phyloP scores from a whole-genome alignment of 1,140 invertebrate species.

The Penaeus indicus region DNA sequence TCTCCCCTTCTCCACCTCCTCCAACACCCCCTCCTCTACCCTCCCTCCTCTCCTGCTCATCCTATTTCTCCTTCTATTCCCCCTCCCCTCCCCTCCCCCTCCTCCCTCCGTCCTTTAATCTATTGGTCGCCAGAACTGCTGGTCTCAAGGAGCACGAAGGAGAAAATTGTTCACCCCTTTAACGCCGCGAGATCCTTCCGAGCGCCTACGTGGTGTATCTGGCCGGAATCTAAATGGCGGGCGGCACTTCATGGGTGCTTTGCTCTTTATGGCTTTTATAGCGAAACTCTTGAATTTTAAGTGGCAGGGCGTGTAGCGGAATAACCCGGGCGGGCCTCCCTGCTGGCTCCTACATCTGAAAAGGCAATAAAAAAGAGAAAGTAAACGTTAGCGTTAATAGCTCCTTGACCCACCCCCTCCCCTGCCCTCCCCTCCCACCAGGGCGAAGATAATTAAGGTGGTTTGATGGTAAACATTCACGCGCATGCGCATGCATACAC shows the following conservation, averaged over 20 bases:
- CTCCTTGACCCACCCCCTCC: neutral
- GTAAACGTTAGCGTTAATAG: conserved; percentile 18
- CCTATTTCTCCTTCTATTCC: too few relatives aligned
- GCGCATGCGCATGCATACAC: too few relatives aligned
- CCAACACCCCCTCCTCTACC: too few relatives aligned
- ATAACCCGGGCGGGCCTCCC: conserved; percentile 11
- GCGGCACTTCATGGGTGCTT: conserved; percentile 44
- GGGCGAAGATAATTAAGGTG: too few relatives aligned
- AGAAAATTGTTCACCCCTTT: too few relatives aligned
- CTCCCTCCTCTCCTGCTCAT: too few relatives aligned
- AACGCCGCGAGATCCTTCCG: neutral
- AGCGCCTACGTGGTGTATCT: conserved; percentile 43
- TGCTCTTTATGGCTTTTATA: conserved; percentile 48
- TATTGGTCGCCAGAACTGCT: too few relatives aligned
- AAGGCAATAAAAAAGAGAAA: conserved; percentile 26
- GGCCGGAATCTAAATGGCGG: conserved; percentile 38
- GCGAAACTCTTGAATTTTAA: conserved; percentile 57
- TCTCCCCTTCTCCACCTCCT: too few relatives aligned
- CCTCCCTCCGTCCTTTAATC: too few relatives aligned
- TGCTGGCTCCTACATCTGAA: conserved; percentile 2
- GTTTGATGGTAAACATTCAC: too few relatives aligned
- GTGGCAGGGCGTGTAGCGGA: conserved; percentile 45
- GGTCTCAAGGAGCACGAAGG: too few relatives aligned
- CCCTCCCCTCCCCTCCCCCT: too few relatives aligned
- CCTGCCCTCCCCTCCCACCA: neutral